phyloP scores from a whole-genome alignment of 2,113 vertebrate species.

The Oryzias curvinotus region DNA sequence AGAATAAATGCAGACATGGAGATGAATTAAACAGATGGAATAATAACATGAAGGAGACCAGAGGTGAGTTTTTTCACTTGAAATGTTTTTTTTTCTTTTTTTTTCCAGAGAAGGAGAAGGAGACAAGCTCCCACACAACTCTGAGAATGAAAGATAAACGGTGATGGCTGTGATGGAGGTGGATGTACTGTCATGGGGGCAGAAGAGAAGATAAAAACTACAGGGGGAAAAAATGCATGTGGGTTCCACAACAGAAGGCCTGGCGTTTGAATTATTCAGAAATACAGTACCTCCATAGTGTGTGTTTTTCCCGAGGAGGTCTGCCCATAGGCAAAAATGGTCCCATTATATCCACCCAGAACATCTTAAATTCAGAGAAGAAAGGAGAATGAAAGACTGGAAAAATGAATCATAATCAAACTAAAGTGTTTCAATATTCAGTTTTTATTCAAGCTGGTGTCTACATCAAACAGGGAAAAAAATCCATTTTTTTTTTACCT shows the following conservation, averaged over 20 bases:
- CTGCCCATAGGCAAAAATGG: conserved; percentile 94
- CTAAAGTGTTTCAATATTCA: not conserved
- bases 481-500: conserved; percentile 42
- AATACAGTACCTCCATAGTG: conserved; percentile 88
- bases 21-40: conserved; percentile 24
- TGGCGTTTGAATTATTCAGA: conserved; percentile 50
- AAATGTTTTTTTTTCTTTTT: conserved; percentile 32
- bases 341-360: conserved; percentile 91
- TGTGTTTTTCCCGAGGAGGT: conserved; percentile 94
- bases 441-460: not conserved
- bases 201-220: conserved; percentile 11
- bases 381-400: not conserved
- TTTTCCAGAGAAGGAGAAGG: conserved; percentile 42
- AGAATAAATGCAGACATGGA: conserved; percentile 28
- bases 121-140: conserved; percentile 43
- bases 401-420: not conserved
- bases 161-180: conserved; percentile 41
- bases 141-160: conserved; percentile 25
- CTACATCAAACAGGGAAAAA: not conserved
- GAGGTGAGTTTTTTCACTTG: conserved; percentile 39
- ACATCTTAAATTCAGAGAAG: conserved; percentile 77
- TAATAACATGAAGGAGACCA: conserved; percentile 6
- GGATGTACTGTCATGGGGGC: conserved; percentile 27
- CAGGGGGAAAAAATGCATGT: not conserved
- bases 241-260: conserved; percentile 10